Percentiles rank a stretch among this genome's conserved stretches.
Evolutionary conservation across 2,113 vertebrate species (phyloP).

Genomic region (Mola mola): DNA sequence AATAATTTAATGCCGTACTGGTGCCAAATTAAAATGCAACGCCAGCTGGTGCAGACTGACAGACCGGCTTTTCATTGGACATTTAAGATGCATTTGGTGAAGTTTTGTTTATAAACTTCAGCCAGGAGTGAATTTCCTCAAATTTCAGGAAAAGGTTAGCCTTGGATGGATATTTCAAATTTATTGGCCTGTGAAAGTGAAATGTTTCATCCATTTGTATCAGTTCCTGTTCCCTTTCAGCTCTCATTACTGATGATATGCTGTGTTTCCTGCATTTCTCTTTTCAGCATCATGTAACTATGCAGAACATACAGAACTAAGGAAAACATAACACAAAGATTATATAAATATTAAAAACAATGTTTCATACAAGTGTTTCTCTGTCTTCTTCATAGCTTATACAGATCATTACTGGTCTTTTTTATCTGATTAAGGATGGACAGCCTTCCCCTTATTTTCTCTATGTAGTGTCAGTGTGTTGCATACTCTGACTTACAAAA

Average conservation of each 20-base stretch:
- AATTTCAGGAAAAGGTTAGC: neutral
- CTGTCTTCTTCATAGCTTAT: neutral
- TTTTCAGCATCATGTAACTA: too few relatives aligned
- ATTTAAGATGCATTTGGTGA: constrained; percentile 20
- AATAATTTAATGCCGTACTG: constrained; percentile 45
- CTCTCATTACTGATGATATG: too few relatives aligned
- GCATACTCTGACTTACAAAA: constrained; percentile 49
- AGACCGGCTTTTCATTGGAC: constrained; percentile 36
- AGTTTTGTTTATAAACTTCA: constrained; percentile 29
- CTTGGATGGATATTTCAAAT: too few relatives aligned
- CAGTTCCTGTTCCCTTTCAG: too few relatives aligned
- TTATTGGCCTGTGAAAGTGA: too few relatives aligned
- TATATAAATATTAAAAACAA: neutral
- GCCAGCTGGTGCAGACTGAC: constrained; percentile 55
- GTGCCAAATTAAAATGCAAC: constrained; percentile 66
- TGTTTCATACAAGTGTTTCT: constrained; percentile 10
- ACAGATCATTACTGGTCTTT: constrained; percentile 8
- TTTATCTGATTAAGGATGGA: constrained; percentile 25
- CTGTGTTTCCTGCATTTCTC: too few relatives aligned
- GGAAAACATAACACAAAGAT: neutral
- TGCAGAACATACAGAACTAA: too few relatives aligned
- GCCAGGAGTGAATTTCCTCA: constrained; percentile 12
- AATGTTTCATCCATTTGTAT: too few relatives aligned
- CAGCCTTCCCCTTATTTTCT: constrained; percentile 15
- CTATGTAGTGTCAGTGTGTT: constrained; percentile 36